Percentiles rank a stretch among this genome's conserved stretches.
phyloP scores from a whole-genome alignment of 2,888 invertebrate genomes.

The Lutraria lutraria region DNA sequence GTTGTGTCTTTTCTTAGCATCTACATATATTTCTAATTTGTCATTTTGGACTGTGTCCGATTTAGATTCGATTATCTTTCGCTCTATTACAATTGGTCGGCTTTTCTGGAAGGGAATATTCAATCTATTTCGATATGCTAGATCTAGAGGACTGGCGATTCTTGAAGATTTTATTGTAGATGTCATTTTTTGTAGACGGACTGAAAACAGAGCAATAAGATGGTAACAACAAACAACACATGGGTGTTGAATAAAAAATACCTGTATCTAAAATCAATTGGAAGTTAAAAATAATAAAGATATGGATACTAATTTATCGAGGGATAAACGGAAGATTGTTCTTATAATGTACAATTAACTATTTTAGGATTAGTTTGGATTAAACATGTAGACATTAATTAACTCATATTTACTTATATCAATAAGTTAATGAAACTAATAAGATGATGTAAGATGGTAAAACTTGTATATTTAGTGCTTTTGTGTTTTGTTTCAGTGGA shows the following conservation, averaged over 20 bases:
- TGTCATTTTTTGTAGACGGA: not conserved
- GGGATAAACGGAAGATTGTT: too few species aligned
- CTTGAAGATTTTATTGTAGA: not conserved
- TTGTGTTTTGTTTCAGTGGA: too few species aligned
- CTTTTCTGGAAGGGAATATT: constrained; percentile 8
- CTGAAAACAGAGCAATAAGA: not conserved
- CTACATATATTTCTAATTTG: not conserved
- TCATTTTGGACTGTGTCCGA: not conserved
- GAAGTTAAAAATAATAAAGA: too few species aligned
- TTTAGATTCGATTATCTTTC: not conserved
- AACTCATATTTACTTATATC: too few species aligned
- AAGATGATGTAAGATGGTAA: too few species aligned
- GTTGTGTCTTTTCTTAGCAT: not conserved
- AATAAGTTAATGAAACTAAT: too few species aligned
- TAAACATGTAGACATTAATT: too few species aligned
- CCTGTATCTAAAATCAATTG: not conserved
- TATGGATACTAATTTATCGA: not conserved
- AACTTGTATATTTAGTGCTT: too few species aligned
- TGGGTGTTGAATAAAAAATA: not conserved
- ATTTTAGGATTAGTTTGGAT: too few species aligned
- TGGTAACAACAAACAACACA: not conserved
- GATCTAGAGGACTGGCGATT: not conserved
- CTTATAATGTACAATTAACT: too few species aligned
- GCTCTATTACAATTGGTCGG: not conserved
- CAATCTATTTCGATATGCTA: constrained; percentile 22